phyloP scores from a whole-genome alignment of 2,888 invertebrate genomes.

The Nemotelus pantherinus region DNA sequence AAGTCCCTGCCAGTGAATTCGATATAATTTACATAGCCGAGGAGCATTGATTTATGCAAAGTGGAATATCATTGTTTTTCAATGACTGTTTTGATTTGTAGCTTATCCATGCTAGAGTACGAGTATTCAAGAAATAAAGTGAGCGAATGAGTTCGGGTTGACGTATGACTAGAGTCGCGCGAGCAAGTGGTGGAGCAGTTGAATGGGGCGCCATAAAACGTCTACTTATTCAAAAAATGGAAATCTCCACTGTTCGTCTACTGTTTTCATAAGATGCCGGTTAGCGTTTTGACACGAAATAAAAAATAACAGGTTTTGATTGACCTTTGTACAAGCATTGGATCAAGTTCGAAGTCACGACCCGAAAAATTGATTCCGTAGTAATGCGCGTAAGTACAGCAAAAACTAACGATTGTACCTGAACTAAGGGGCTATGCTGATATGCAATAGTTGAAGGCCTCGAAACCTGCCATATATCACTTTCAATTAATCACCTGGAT shows the following conservation, averaged over 20 bases:
- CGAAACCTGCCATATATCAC: conserved; percentile 29
- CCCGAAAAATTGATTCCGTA: no score
- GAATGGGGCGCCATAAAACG: conserved; percentile 13
- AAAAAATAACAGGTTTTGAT: not conserved
- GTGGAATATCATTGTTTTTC: conserved; percentile 32
- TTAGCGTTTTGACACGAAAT: not conserved
- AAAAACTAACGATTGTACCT: no score
- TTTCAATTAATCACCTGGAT: conserved; percentile 38
- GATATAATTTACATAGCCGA: conserved; percentile 10
- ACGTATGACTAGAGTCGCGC: no score
- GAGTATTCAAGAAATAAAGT: not conserved
- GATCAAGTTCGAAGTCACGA: no score
- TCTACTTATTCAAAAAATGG: not conserved
- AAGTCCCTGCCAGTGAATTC: not conserved
- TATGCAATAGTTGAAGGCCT: not conserved
- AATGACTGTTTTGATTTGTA: conserved; percentile 29
- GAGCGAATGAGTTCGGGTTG: no score
- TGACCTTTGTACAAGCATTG: no score
- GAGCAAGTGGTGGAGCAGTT: not conserved
- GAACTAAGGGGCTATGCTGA: no score
- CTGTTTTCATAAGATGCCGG: no score
- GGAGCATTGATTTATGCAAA: conserved; percentile 24
- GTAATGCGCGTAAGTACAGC: no score
- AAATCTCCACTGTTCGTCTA: not conserved
- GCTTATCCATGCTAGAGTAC: conserved; percentile 12